A percentile compares a stretch with the other conserved stretches of the same genome.
Conservation (phyloP, 2,797 vertebrate genomes). For the Schizopygopsis pylzovi region DNA sequence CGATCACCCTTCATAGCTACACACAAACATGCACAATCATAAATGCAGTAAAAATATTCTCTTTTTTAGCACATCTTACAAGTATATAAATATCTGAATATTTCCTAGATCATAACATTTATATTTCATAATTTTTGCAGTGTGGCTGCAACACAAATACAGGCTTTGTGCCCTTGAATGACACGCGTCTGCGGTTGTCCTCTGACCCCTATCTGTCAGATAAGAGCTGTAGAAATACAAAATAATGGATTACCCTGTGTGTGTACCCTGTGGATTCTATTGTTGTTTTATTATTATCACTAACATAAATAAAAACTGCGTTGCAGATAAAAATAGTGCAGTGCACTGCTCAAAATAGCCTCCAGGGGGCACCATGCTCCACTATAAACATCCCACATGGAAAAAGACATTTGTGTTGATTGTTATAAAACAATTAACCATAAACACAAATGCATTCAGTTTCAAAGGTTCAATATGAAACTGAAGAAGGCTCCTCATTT, state of each 20-base stretch:
- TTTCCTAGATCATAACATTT: not conserved
- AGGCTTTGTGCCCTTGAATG: conserved; percentile 12
- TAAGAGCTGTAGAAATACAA: not conserved
- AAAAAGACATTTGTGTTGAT: not conserved
- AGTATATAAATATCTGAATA: not conserved
- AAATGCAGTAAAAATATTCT: conserved; percentile 27
- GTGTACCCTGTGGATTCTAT: not conserved
- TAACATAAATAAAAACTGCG: not conserved
- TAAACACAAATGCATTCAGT: conserved; percentile 15
- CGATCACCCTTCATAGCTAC: conserved; percentile 96
- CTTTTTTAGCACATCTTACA: not conserved
- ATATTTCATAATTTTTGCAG: not conserved
- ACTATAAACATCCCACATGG: not conserved
- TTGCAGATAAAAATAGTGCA: not conserved
- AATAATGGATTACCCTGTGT: not conserved
- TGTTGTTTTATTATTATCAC: not conserved
- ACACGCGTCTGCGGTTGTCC: not conserved
- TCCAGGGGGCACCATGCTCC: conserved; percentile 37
- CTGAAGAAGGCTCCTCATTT: not conserved
- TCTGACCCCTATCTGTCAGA: conserved; percentile 4
- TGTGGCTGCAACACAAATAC: not conserved
- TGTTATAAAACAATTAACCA: conserved; percentile 6
- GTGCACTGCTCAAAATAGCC: not conserved
- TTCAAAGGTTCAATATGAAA: conserved; percentile 28
- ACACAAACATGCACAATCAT: conserved; percentile 38